Base-by-base conservation (phyloP, 2,888 invertebrate species). In the Geotrupes spiniger region DNA sequence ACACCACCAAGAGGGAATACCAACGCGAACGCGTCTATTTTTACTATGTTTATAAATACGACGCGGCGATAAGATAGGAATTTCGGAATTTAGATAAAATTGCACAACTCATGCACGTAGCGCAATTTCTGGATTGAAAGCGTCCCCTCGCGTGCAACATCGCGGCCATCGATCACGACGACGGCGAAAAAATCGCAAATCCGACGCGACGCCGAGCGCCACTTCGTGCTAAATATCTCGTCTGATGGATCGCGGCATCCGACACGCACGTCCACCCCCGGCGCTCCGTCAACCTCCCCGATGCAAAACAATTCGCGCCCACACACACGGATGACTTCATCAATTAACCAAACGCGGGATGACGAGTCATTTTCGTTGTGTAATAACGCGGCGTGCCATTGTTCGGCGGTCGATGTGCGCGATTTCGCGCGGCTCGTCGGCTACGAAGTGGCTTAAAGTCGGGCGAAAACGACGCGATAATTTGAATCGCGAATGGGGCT, bases 261-360 rank as follows among this genome's bases (percentile, higher is more conserved):
- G 15, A 4, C 14, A 12, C 12, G 8, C 33, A 10, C 33, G 10
- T 14, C 33, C 12, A 14, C 15, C 8, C 8, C 33, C 12, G 11
- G 8, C 33, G 15, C 14, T 16, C 36, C 33, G 37, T 31, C 27
- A 40, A 46, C 40, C 36, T 46, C 31, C 40, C 40, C 40, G 40
- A 15, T 46, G 40, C 41, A 40, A 46, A 33, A 36, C 12, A 33
- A 46, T 46, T 41, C 41, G 36, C 16, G 16, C 46, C 46, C 50
- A 46, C 50, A 46, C 28, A 37, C 47, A 51, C 33, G 53, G 49
- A 51, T 53, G 53, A 53, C 51, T 53, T 53, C 53, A 53, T 53
- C 51, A 53, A 53, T 53, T 53, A 53, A 45, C 44, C 33, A 43
- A 49, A 45, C 42, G 42, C 53, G 42, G 46, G 38, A 44, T 38